A percentile compares a stretch with the other conserved stretches of the same genome.
Conservation (phyloP, 1,140 invertebrate species). For the Papilio aristodemus region DNA sequence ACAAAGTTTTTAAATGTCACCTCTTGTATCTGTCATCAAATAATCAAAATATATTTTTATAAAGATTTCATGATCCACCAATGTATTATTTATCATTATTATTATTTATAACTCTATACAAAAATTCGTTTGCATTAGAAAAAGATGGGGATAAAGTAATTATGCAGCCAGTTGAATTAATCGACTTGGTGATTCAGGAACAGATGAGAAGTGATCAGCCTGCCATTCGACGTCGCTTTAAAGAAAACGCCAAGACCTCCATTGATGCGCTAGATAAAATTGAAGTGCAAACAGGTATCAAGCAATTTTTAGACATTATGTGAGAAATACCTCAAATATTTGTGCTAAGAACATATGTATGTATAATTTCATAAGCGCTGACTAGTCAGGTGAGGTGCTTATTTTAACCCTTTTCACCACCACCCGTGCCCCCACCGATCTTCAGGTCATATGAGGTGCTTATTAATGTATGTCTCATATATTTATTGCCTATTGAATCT, state of each 20-base stretch:
- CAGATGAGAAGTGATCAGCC: conserved; percentile 36
- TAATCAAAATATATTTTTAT: conserved; percentile 16
- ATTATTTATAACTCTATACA: conserved; percentile 18
- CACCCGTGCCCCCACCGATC: too few relatives aligned
- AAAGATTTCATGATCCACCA: conserved; percentile 5
- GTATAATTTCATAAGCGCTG: too few relatives aligned
- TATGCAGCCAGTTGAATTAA: conserved; percentile 44
- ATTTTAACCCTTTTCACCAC: too few relatives aligned
- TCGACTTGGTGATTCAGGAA: conserved; percentile 46
- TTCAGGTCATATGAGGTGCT: too few relatives aligned
- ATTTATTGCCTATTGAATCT: too few relatives aligned
- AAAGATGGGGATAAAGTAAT: conserved; percentile 40
- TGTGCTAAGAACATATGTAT: too few relatives aligned
- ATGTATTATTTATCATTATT: conserved; percentile 22
- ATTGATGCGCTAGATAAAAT: background rate
- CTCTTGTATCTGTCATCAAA: conserved; percentile 11
- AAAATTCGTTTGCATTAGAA: conserved; percentile 19
- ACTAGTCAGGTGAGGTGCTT: too few relatives aligned
- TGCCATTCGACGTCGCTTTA: conserved; percentile 15
- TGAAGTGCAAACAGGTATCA: conserved; percentile 19
- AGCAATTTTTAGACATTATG: too few relatives aligned
- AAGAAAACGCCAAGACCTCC: conserved; percentile 16
- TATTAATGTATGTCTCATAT: too few relatives aligned
- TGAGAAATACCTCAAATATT: too few relatives aligned
- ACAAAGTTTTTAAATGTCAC: background rate